Evolutionary conservation across 2,797 vertebrate genomes (phyloP).

Genomic region (Clarias pachynema): DNA sequence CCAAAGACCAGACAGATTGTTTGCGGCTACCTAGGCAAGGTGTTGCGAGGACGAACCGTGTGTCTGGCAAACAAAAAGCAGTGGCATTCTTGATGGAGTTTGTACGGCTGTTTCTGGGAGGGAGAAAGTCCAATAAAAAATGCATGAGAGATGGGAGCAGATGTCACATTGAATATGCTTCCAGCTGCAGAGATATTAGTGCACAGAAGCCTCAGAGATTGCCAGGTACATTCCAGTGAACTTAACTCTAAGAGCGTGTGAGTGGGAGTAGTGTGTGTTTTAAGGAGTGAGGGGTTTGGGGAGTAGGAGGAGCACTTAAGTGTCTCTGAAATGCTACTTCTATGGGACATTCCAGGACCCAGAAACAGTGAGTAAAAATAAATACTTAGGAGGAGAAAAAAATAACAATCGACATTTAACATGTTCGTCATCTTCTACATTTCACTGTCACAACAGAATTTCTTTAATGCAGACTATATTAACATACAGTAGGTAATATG

Average conservation of each 20-base stretch:
- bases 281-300: neutral
- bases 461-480: neutral
- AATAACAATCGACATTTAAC: neutral
- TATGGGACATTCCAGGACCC: neutral
- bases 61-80: neutral
- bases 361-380: neutral
- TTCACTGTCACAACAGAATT: neutral
- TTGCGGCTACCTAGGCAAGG: conserved; percentile 30
- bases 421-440: neutral
- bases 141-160: conserved; percentile 77
- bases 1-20: neutral
- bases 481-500: neutral
- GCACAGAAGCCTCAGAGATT: conserved; percentile 63
- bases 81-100: conserved; percentile 18
- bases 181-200: conserved; percentile 67
- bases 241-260: conserved; percentile 30
- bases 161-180: conserved; percentile 77
- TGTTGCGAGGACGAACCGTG: neutral
- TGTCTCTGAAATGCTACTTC: conserved; percentile 3
- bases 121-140: conserved; percentile 74
- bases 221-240: conserved; percentile 61
- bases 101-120: conserved; percentile 54
- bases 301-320: conserved; percentile 7
- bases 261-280: conserved; percentile 11
- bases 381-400: neutral